These are phyloP conservation scores for Falcaria lacertinaria DNA, from an alignment of 2,888 invertebrate species.

Conservation along the genomic window DNA sequence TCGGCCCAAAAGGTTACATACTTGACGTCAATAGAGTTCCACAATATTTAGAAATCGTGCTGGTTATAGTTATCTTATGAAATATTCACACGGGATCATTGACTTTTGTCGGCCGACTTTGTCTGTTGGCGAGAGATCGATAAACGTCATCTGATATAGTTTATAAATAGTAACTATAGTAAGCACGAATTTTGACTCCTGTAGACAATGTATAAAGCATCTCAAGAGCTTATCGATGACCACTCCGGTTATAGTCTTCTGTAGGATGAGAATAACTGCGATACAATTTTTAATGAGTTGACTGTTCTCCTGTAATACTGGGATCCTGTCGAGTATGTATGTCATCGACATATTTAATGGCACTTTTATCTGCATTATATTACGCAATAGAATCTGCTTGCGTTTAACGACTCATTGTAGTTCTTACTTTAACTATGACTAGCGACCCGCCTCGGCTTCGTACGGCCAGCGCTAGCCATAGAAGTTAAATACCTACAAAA, in stretches of 20 bases:
- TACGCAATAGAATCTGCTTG: slow-evolving; percentile 6
- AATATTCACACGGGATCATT: slow-evolving; percentile 31
- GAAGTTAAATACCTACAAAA: too few relatives aligned
- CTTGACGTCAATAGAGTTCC: neutral
- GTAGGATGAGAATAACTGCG: neutral
- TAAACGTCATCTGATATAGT: slow-evolving; percentile 26
- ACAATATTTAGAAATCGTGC: neutral
- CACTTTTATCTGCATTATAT: slow-evolving; percentile 15
- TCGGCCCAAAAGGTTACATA: too few relatives aligned
- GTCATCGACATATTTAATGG: slow-evolving; percentile 17
- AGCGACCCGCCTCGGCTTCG: too few relatives aligned
- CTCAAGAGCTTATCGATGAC: slow-evolving; percentile 1
- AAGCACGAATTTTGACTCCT: slow-evolving; percentile 14
- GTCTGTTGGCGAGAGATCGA: slow-evolving; percentile 21
- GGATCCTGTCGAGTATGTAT: slow-evolving; percentile 2
- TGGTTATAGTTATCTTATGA: slow-evolving; percentile 7
- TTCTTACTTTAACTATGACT: neutral
- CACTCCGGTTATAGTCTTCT: too few relatives aligned
- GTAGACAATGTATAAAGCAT: slow-evolving; percentile 4
- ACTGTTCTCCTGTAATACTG: neutral
- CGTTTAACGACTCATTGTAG: neutral
- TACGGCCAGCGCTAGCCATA: too few relatives aligned
- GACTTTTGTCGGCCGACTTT: slow-evolving; percentile 24
- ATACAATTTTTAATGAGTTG: neutral
- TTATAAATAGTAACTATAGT: slow-evolving; percentile 25